phyloP scores from a whole-genome alignment of 2,797 vertebrate species.

The Anguilla megastoma region DNA sequence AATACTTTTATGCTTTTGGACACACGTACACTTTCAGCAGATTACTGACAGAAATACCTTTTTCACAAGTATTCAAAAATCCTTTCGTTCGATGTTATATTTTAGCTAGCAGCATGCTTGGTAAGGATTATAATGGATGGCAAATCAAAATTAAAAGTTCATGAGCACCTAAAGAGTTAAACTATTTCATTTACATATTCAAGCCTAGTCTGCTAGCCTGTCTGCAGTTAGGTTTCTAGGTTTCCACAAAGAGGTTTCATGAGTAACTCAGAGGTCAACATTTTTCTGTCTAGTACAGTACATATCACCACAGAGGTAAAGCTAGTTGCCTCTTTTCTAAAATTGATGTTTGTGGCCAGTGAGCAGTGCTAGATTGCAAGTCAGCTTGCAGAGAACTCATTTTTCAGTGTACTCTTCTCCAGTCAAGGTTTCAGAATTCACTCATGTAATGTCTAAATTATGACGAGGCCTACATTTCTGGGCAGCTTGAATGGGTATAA shows the following conservation, averaged over 20 bases:
- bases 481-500: not conserved
- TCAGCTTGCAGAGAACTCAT: not conserved
- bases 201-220: not conserved
- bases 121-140: not conserved
- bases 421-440: not conserved
- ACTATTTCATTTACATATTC: not conserved
- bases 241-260: not conserved
- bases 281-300: not conserved
- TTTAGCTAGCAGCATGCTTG: not conserved
- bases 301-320: not conserved
- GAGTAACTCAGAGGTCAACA: not conserved
- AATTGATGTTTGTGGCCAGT: not conserved
- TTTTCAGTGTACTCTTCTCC: constrained; percentile 5
- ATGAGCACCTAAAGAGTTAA: not conserved
- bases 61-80: not conserved
- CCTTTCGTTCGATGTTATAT: not conserved
- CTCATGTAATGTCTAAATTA: not conserved
- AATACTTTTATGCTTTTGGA: not conserved
- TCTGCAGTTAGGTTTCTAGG: not conserved
- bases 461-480: not conserved
- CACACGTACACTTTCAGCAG: not conserved
- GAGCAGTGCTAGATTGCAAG: not conserved
- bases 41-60: not conserved
- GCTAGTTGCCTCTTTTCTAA: not conserved
- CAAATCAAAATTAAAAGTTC: not conserved